These are phyloP conservation scores for Noctua pronuba DNA, from an alignment of 2,888 invertebrate species.

Conservation along the genomic window DNA sequence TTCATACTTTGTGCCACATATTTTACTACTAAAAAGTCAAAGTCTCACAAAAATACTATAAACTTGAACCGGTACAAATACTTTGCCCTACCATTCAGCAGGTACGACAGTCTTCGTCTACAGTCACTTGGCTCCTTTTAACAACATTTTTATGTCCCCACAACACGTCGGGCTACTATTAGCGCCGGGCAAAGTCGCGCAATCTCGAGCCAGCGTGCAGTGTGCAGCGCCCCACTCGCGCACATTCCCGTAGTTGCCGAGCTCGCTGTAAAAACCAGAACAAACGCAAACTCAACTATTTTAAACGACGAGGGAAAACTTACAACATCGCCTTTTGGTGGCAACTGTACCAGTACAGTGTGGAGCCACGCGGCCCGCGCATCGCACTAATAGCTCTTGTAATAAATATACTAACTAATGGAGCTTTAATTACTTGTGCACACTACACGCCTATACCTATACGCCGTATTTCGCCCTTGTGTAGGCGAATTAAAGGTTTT, in stretches of 20 bases:
- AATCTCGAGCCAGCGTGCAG: constrained; percentile 10
- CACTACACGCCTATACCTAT: too few relatives aligned
- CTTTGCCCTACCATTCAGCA: not conserved
- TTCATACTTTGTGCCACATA: not conserved
- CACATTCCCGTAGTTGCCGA: constrained; percentile 22
- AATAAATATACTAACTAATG: not conserved
- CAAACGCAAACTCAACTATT: constrained; percentile 54
- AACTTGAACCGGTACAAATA: not conserved
- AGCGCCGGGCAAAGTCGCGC: constrained; percentile 4
- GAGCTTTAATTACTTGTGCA: not conserved
- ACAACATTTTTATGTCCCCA: constrained; percentile 18
- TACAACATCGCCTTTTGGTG: constrained; percentile 59
- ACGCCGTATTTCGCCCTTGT: not conserved
- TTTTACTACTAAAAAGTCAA: not conserved
- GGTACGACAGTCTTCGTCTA: not conserved
- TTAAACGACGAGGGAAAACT: constrained; percentile 58
- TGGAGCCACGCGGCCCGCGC: constrained; percentile 14
- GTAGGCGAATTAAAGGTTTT: not conserved
- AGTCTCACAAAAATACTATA: not conserved
- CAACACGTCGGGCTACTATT: constrained; percentile 11
- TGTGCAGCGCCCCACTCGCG: constrained; percentile 10
- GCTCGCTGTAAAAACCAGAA: constrained; percentile 45
- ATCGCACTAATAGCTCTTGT: not conserved
- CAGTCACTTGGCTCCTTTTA: constrained; percentile 7
- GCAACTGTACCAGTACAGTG: constrained; percentile 4